Evolutionary conservation across 2,888 invertebrate genomes (phyloP), one percentile per base, ranked within the genome.

Genomic region (Celastrina argiolus): DNA sequence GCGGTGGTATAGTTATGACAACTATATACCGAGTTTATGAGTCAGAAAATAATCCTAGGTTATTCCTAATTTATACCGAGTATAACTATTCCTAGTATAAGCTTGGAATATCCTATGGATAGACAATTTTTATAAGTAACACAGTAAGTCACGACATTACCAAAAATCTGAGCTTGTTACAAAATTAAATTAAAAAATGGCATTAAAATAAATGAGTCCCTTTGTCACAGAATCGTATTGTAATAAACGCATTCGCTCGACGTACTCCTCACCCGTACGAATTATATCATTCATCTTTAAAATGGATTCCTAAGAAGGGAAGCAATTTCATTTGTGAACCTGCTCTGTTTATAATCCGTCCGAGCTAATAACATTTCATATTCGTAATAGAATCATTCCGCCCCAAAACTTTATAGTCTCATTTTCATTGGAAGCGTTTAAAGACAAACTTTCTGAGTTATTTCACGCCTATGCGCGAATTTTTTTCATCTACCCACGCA

Each of bases 351-450:
- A 89, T 91, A 91, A 90, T 91, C 88, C 90, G 86, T 90, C 88
- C 88, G 81, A 87, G 84, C 88, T 90, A 91, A 90, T 91, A 91
- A 87, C 89, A 88, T 91, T 91, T 90, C 91, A 91, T 89, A 90
- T 90, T 91, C 90, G 87, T 90, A 91, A 91, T 90, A 88, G 88
- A 90, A 90, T 90, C 89, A 89, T 87, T 90, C 83, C 89, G 87
- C 85, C 79, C 81, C 83, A 87, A 86, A 88, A 90, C 84, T 90
- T 91, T 90, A 91, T 89, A 88, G 88, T 89, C 89, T 88, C 88
- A 87, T 90, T 90, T 89, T 90, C 89, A 90, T 89, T 87, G 88
- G 81, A 85, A 89, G 84, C 88, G 88, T 88, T 90, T 89, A 89
- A 88, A 87, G 86, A 87, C 88, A 87, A 88, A 88, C 87, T 89